Conservation (phyloP, 92 coral and sea anemone species). For the Epizoanthus ramosus region DNA sequence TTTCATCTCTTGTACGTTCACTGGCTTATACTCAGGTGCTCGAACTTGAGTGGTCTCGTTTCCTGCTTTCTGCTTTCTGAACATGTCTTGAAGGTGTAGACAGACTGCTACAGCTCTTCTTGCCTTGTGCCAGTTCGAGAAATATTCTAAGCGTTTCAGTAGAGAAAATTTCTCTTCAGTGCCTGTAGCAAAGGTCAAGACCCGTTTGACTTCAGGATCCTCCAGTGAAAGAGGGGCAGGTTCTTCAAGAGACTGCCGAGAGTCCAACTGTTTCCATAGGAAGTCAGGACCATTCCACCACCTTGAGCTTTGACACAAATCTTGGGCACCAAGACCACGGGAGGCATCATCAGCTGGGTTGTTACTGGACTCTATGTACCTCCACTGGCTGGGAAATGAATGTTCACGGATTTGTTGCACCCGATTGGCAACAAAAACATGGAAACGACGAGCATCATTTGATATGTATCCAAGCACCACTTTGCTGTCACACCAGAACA, state of each 20-base stretch:
- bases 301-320: background rate
- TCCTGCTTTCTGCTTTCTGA: background rate
- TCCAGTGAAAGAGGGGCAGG: background rate
- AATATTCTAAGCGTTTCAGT: constrained; percentile 4
- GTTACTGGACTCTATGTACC: background rate
- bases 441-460: constrained; percentile 35
- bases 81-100: background rate
- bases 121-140: constrained; percentile 1
- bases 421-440: constrained; percentile 29
- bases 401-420: constrained; percentile 5
- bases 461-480: constrained; percentile 39
- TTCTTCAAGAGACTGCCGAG: background rate
- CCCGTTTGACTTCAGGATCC: constrained; percentile 5
- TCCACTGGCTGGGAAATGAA: background rate
- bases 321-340: constrained; percentile 2
- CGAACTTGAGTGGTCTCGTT: background rate
- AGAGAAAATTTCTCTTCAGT: background rate
- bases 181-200: background rate
- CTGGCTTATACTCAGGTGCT: constrained; percentile 3
- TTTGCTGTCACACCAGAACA: background rate
- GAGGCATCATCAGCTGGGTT: no score
- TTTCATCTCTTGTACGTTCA: background rate
- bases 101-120: constrained; percentile 1
- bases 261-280: background rate
- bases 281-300: constrained; percentile 5